Percentiles rank a stretch among this genome's conserved stretches.
Evolutionary conservation across 2,797 vertebrate genomes (phyloP).

Genomic region (Eulemur coronatus): DNA sequence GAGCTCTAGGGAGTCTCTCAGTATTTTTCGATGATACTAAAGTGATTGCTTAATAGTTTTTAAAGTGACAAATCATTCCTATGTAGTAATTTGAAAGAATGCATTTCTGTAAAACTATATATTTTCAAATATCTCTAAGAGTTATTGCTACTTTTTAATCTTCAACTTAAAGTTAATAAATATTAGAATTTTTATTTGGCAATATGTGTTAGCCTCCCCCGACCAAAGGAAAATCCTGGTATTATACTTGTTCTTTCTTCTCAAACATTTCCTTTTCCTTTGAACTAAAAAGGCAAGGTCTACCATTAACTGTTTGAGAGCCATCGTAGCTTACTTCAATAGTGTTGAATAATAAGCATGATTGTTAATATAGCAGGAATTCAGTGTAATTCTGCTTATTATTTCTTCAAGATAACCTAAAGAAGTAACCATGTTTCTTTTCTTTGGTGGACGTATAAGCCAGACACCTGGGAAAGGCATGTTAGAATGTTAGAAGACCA

Average conservation of each 20-base stretch:
- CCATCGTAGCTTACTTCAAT: neutral
- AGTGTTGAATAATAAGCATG: neutral
- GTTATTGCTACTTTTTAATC: neutral
- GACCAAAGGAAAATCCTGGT: neutral
- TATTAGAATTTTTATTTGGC: neutral
- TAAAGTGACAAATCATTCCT: neutral
- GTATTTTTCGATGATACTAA: neutral
- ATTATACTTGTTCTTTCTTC: neutral
- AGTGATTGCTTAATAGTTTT: neutral
- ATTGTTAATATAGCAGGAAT: neutral
- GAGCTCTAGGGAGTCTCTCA: neutral
- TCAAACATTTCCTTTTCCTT: slow-evolving; percentile 43
- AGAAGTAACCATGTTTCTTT: neutral
- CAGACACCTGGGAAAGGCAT: neutral
- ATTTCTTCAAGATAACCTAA: neutral
- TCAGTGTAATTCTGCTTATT: neutral
- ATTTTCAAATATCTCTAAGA: neutral
- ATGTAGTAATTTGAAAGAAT: slow-evolving; percentile 33
- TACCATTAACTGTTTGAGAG: neutral
- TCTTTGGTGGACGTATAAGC: neutral
- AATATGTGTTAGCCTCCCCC: neutral
- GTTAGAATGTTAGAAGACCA: neutral
- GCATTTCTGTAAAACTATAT: neutral
- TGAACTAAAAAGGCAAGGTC: neutral
- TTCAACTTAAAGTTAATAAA: slow-evolving; percentile 24